Percentiles rank a stretch among this genome's conserved stretches.
Conservation (phyloP, 2,888 invertebrate genomes). For the Heliconius charithonia region DNA sequence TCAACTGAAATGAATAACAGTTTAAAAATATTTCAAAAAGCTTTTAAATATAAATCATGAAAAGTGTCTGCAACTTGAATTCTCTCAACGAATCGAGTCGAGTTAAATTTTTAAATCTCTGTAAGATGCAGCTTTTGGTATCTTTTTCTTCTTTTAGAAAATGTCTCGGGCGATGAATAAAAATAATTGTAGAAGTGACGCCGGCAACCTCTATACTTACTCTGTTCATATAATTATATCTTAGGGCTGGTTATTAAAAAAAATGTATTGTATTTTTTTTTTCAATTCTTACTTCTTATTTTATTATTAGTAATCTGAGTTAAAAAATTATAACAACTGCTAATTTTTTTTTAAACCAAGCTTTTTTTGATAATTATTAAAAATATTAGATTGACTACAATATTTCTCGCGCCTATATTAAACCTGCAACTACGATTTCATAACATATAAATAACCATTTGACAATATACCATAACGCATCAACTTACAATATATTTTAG, state of each 20-base stretch:
- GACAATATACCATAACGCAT: too few species aligned
- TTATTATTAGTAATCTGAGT: background rate
- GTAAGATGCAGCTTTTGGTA: conserved; percentile 46
- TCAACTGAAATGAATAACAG: conserved; percentile 16
- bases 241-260: conserved; percentile 59
- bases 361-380: too few species aligned
- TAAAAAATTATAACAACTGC: too few species aligned
- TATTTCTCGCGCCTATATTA: too few species aligned
- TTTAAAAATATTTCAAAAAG: conserved; percentile 23
- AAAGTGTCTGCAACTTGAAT: conserved; percentile 28
- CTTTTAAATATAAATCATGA: conserved; percentile 30
- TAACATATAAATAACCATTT: too few species aligned
- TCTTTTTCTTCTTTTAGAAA: conserved; percentile 47
- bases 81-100: conserved; percentile 30
- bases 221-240: conserved; percentile 52
- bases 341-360: too few species aligned
- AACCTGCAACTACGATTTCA: too few species aligned
- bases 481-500: too few species aligned
- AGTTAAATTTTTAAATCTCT: conserved; percentile 49
- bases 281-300: too few species aligned
- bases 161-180: conserved; percentile 64
- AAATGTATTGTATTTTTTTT: background rate
- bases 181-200: conserved; percentile 73
- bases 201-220: conserved; percentile 67
- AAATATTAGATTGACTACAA: too few species aligned